phyloP scores from a whole-genome alignment of 2,797 vertebrate genomes.

The Neosilurus mollespiculum region DNA sequence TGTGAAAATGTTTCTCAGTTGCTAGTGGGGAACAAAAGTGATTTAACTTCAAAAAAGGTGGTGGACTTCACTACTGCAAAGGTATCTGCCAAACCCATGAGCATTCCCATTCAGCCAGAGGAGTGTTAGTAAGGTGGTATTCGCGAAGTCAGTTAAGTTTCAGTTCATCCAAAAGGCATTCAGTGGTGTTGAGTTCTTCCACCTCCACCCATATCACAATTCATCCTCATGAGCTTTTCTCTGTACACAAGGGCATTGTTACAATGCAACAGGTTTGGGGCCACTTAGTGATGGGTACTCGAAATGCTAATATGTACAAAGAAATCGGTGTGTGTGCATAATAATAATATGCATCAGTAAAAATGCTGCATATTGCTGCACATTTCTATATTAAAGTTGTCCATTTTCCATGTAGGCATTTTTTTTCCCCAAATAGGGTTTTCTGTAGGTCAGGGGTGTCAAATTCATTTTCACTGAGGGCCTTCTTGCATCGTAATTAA shows the following conservation, averaged over 20 bases:
- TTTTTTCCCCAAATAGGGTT: background rate
- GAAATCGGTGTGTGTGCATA: too few relatives aligned
- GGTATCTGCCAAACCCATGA: constrained; percentile 58
- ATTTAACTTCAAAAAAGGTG: constrained; percentile 76
- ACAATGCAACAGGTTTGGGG: background rate
- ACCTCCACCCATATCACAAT: background rate
- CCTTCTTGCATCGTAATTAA: too few relatives aligned
- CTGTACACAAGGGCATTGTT: background rate
- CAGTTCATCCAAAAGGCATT: background rate
- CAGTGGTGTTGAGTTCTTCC: background rate
- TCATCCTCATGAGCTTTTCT: background rate
- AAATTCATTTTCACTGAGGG: too few relatives aligned
- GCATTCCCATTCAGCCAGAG: background rate
- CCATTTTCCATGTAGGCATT: background rate
- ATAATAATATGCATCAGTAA: background rate
- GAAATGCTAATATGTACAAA: background rate
- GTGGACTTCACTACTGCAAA: constrained; percentile 75
- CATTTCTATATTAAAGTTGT: background rate
- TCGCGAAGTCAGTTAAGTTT: background rate
- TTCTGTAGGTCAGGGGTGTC: background rate
- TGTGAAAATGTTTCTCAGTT: constrained; percentile 77
- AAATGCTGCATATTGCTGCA: background rate
- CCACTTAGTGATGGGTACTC: background rate
- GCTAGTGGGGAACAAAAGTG: constrained; percentile 79
- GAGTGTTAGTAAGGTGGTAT: background rate